Evolutionary conservation across 1,140 invertebrate genomes (phyloP).

Genomic region (Nautilus pompilius): DNA sequence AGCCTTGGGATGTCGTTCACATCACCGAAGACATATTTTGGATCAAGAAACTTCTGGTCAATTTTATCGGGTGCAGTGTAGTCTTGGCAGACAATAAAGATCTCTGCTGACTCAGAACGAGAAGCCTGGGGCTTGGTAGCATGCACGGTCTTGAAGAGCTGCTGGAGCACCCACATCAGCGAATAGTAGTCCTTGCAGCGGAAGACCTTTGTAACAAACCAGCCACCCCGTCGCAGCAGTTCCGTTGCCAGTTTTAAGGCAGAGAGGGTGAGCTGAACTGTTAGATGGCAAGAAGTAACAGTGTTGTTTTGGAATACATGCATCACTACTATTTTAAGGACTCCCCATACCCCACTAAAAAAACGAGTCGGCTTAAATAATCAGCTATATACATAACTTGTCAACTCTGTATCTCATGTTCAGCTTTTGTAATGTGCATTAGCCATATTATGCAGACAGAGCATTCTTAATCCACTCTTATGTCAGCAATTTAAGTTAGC

Average conservation of each 20-base stretch:
- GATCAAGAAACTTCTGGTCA: conserved; percentile 90
- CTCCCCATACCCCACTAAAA: no score
- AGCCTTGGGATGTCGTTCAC: conserved; percentile 69
- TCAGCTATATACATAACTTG: no score
- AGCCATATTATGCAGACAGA: no score
- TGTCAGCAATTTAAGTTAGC: no score
- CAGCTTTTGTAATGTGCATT: no score
- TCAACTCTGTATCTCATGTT: no score
- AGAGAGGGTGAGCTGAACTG: conserved; percentile 78
- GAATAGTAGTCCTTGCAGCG: conserved; percentile 97
- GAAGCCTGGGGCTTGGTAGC: conserved; percentile 99
- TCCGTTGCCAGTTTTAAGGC: conserved; percentile 91
- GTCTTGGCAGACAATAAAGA: conserved; percentile 96
- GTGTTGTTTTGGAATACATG: neutral
- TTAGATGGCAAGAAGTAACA: conserved; percentile 15
- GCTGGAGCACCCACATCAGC: conserved; percentile 92
- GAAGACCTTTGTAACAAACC: conserved; percentile 99
- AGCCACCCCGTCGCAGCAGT: conserved; percentile 89
- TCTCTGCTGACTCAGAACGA: conserved; percentile 97
- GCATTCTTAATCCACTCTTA: no score
- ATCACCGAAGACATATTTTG: conserved; percentile 95
- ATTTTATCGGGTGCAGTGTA: conserved; percentile 92
- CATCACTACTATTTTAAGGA: neutral
- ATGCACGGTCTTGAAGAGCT: conserved; percentile 83
- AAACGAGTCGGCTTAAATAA: no score